Percentiles rank a stretch among this genome's conserved stretches.
Evolutionary conservation across 2,113 vertebrate genomes (phyloP).

Genomic region (Xiphias gladius): DNA sequence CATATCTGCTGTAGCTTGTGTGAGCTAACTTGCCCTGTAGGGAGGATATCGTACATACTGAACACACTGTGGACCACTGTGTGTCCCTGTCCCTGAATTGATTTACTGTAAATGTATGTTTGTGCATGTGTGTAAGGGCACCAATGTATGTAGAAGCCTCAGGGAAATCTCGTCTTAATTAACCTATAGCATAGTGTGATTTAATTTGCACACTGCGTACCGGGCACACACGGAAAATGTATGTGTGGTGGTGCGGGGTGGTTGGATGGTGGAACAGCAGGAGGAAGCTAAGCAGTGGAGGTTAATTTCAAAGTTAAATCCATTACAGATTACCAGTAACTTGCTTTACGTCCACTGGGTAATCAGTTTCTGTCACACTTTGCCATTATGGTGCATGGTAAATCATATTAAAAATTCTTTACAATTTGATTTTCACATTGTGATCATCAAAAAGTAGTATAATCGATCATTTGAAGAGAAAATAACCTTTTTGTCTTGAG

Average conservation of each 20-base stretch:
- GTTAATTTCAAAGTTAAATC: slow-evolving; percentile 76
- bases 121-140: slow-evolving; percentile 48
- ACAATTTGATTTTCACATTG: not conserved
- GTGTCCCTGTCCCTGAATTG: slow-evolving; percentile 21
- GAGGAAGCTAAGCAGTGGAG: slow-evolving; percentile 37
- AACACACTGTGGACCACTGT: slow-evolving; percentile 7
- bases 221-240: slow-evolving; percentile 15
- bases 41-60: slow-evolving; percentile 3
- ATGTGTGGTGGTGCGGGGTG: slow-evolving; percentile 1
- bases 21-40: slow-evolving; percentile 1
- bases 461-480: not conserved
- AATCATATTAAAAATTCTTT: not conserved
- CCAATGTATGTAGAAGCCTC: slow-evolving; percentile 66
- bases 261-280: slow-evolving; percentile 24
- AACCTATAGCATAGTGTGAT: slow-evolving; percentile 75
- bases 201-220: slow-evolving; percentile 77
- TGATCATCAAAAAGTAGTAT: slow-evolving; percentile 1
- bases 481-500: not conserved
- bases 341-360: slow-evolving; percentile 49
- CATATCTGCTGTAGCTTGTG: slow-evolving; percentile 36
- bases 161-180: slow-evolving; percentile 79
- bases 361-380: slow-evolving; percentile 34
- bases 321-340: slow-evolving; percentile 65
- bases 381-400: not conserved
- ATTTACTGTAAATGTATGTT: slow-evolving; percentile 43